Conservation (phyloP, 2,888 invertebrate genomes). For the Yponomeuta malinellus region DNA sequence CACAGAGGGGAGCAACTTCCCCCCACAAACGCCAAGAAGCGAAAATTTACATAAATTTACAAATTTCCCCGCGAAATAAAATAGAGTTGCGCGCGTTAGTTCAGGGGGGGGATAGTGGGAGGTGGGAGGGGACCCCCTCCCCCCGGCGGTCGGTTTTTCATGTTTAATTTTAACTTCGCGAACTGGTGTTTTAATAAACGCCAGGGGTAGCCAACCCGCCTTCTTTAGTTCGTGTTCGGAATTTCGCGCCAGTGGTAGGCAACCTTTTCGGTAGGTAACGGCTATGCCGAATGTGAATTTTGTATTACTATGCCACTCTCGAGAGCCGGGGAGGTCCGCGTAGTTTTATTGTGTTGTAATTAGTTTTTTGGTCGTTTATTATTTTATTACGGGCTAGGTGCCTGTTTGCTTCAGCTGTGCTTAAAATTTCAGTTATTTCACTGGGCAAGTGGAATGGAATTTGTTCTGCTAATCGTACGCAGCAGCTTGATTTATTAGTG, state of each 20-base stretch:
- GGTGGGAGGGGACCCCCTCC: slow-evolving; percentile 24
- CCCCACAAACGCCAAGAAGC: slow-evolving; percentile 54
- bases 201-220: slow-evolving; percentile 27
- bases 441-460: neutral
- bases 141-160: slow-evolving; percentile 60
- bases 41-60: slow-evolving; percentile 75
- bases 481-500: too few species aligned
- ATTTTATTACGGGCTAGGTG: slow-evolving; percentile 9
- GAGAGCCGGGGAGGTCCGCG: slow-evolving; percentile 37
- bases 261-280: slow-evolving; percentile 53
- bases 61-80: slow-evolving; percentile 71
- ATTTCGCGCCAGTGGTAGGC: slow-evolving; percentile 47
- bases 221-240: slow-evolving; percentile 57
- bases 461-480: too few species aligned
- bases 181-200: slow-evolving; percentile 72
- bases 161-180: slow-evolving; percentile 75
- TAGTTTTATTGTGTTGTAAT: slow-evolving; percentile 63
- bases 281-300: slow-evolving; percentile 38
- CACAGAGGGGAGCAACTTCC: slow-evolving; percentile 39
- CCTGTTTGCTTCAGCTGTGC: neutral
- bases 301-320: slow-evolving; percentile 48
- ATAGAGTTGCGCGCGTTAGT: slow-evolving; percentile 45
- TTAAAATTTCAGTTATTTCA: neutral
- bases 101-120: slow-evolving; percentile 24
- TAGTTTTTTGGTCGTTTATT: slow-evolving; percentile 43